These are phyloP conservation scores for Diadromus collaris DNA, from an alignment of 2,888 invertebrate genomes.

Conservation along the genomic window DNA sequence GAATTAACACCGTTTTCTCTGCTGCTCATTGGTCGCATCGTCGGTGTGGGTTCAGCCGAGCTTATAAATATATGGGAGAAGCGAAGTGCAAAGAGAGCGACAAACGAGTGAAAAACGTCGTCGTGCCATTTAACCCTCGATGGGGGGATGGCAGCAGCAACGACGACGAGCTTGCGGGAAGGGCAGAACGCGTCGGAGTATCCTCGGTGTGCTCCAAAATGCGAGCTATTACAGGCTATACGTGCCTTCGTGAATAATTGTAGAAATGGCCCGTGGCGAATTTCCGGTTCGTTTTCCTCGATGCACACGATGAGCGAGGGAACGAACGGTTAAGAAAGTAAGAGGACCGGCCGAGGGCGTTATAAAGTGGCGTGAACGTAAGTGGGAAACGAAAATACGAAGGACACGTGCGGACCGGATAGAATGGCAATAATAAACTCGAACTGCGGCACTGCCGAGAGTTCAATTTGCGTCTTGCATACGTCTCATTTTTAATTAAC, in stretches of 20 bases:
- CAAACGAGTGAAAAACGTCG: constrained; percentile 25
- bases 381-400: constrained; percentile 54
- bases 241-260: constrained; percentile 53
- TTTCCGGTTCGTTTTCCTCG: constrained; percentile 34
- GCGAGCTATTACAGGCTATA: constrained; percentile 16
- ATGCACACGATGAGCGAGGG: neutral
- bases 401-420: constrained; percentile 22
- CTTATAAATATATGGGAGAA: constrained; percentile 26
- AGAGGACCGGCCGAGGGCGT: neutral
- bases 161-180: constrained; percentile 12
- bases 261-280: constrained; percentile 49
- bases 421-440: constrained; percentile 36
- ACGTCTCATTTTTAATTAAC: constrained; percentile 27
- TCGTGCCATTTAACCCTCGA: constrained; percentile 21
- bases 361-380: constrained; percentile 25
- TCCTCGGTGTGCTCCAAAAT: constrained; percentile 8
- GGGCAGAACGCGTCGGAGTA: constrained; percentile 2
- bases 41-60: constrained; percentile 59
- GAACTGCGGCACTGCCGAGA: neutral
- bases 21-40: constrained; percentile 63
- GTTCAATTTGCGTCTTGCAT: constrained; percentile 34
- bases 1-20: constrained; percentile 75
- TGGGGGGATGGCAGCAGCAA: constrained; percentile 24
- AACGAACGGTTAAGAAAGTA: constrained; percentile 4
- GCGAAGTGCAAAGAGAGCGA: constrained; percentile 38